Evolutionary conservation across 2,888 invertebrate genomes (phyloP), one percentile per base, ranked within the genome.

Genomic region (Eutolmus rufibarbis): DNA sequence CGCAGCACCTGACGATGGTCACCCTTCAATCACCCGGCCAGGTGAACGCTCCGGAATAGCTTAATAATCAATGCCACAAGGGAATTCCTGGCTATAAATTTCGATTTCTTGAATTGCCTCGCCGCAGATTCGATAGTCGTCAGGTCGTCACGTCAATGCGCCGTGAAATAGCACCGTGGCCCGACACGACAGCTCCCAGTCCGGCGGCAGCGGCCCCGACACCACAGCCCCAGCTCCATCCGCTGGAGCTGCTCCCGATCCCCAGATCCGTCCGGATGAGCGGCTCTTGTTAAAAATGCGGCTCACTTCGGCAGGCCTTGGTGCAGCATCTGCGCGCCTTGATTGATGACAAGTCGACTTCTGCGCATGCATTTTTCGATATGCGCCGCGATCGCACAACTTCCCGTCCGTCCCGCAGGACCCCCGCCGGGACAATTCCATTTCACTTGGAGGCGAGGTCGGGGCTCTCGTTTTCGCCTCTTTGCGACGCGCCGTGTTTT

Each of bases 51-150:
- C 51, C 74, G 40, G 86, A 88, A 88, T 88, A 87, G 87, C 88
- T 88, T 88, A 88, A 88, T 88, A 88, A 88, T 88, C 88, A 85
- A 87, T 88, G 87, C 84, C 87, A 86, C 85, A 78, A 81, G 86
- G 87, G 86, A 88, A 88, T 88, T 88, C 87, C 88, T 86, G n/a
- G 88, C 87, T 86, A 88, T 88, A 88, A 88, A 88, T 88, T 88
- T 88, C 87, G 87, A 87, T 88, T 88, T 87, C 88, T 88, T 79
- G 88, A 88, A 88, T 88, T 87, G 84, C 46, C 82, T 76, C 51
- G 43, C 31, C 82, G n/a, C 37, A n/a, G 56, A 85, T 85, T 85
- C 74, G 85, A 85, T 74, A 85, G 85, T 85, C 74, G 74, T 74
- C 85, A 85, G 74, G 85, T 85, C 74, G 74, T 74, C 85, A 85